Base-by-base conservation (phyloP, 2,888 invertebrate genomes). In the Gortyna flavago region DNA sequence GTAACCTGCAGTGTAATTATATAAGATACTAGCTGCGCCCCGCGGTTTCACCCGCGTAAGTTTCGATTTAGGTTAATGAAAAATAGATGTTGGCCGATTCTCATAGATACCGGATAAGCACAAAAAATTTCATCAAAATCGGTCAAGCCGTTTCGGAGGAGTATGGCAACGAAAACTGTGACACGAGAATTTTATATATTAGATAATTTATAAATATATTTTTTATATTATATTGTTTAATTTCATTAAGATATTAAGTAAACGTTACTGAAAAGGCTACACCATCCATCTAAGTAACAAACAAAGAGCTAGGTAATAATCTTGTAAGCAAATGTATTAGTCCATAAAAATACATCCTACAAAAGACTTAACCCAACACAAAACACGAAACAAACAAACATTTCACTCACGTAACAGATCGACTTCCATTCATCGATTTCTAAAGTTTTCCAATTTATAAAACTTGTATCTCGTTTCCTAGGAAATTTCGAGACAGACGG, bases 401-500 rank as follows among this genome's bases (percentile, higher is more conserved):
- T 80, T 88, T 82, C 68, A 69, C 83, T 83, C 87, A 87, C 88
- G 87, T 87, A 86, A 78, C 80, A 81, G 66, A 87, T 86, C 79
- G 79, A 77, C 78, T 77, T 68, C 69, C 66, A 79, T 80, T 77
- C 77, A 79, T 80, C 73, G 84, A 82, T 83, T 79, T 75, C 72
- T 80, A 77, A 88, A 87, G 83, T 89, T 87, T 87, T 89, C 78
- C 83, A 88, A 87, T 86, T 85, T 86, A 83, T 72, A 81, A 83
- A 84, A 83, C 84, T 86, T 81, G 79, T 85, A 65, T 79, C 72
- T 79, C 13, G n/a, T 57, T 82, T 87, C 84, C 54, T 97, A 99
- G 99, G 98, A 90, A 97, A 98, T 93, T 99, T 98, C 93, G 98
- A 98, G 92, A 98, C 98, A 68, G 98, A 98, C 92, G 99, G 99